Evolutionary conservation across 2,113 vertebrate genomes (phyloP), one percentile per base, ranked within the genome.

Genomic region (Benitochromis conjunctus): DNA sequence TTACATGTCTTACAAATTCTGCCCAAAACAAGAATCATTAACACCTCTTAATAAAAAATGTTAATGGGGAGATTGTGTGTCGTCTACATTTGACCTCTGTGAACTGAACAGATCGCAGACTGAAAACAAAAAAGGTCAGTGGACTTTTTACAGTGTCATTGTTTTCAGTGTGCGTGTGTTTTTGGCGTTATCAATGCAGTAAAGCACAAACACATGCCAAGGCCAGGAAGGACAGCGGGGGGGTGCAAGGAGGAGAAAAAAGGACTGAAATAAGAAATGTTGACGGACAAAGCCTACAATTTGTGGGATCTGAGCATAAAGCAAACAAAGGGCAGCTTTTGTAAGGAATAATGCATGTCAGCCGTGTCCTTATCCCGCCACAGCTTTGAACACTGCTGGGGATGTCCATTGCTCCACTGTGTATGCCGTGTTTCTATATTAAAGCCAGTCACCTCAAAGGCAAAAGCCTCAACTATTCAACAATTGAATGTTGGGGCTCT

Each of bases 381-480:
- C 90, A 81, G 88, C 95, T 96, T 96, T 96, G 95, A 96, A 95
- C 94, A 58, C 83, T 79, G 91, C 91, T 91, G 93, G 94, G 92
- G 93, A 93, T 60, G 85, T 91, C 89, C 89, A 91, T 71, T 78
- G 88, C 91, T 89, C 87, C 92, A 34, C 93, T 93, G 92, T 94
- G 90, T 93, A 66, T 86, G 90, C 90, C 60, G 81, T 87, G 91
- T 87, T 95, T 88, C 94, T 95, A 95, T 95, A 97, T 95, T 96
- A 95, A 96, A 96, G 94, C 91, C 94, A 92, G 93, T 95, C 95
- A 91, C 93, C 95, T 95, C 95, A 95, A 95, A 96, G 93, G 86
- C 77, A 93, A 95, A 95, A 95, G 88, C 95, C 96, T 96, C 96
- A 96, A 95, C 91, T 96, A 96, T 96, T 96, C 95, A 95, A 95